A percentile compares a stretch with the other conserved stretches of the same genome.
Evolutionary conservation across 2,888 invertebrate species (phyloP).

Genomic region (Rhodophaea formosa): DNA sequence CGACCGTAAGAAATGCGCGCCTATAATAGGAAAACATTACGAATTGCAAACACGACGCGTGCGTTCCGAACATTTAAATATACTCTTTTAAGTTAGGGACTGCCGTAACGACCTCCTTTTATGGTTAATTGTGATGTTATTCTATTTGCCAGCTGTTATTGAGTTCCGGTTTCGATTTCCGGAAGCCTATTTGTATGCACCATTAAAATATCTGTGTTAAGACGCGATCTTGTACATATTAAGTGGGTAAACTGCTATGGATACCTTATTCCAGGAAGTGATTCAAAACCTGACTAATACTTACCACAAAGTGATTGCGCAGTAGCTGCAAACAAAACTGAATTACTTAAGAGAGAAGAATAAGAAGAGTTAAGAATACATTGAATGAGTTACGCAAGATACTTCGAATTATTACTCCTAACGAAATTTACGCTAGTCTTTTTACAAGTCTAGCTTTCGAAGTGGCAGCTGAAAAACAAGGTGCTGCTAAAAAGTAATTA

Average conservation of each 20-base stretch:
- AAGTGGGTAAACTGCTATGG: not conserved
- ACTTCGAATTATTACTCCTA: not conserved
- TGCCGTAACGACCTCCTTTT: constrained; percentile 4
- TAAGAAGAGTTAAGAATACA: not conserved
- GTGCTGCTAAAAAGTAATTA: constrained; percentile 1
- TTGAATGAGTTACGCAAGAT: not conserved
- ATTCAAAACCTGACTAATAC: not conserved
- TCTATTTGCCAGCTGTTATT: not conserved
- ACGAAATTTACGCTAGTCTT: not conserved
- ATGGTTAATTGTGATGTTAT: constrained; percentile 18
- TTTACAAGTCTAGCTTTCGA: not conserved
- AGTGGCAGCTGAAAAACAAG: not conserved
- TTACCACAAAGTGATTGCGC: not conserved
- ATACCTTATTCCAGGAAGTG: not conserved
- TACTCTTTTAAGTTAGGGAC: not conserved
- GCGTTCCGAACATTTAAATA: constrained; percentile 15
- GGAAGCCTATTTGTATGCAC: constrained; percentile 11
- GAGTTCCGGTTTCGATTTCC: constrained; percentile 12
- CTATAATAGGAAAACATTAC: constrained; percentile 24
- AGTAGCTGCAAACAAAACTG: not conserved
- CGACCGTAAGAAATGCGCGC: not conserved
- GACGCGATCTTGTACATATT: constrained; percentile 1
- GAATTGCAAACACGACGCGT: constrained; percentile 17
- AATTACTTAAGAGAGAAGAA: not conserved
- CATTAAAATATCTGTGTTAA: constrained; percentile 11